These are phyloP conservation scores for Brachyhypopomus gauderio DNA, from an alignment of 2,113 vertebrate species.

Conservation along the genomic window DNA sequence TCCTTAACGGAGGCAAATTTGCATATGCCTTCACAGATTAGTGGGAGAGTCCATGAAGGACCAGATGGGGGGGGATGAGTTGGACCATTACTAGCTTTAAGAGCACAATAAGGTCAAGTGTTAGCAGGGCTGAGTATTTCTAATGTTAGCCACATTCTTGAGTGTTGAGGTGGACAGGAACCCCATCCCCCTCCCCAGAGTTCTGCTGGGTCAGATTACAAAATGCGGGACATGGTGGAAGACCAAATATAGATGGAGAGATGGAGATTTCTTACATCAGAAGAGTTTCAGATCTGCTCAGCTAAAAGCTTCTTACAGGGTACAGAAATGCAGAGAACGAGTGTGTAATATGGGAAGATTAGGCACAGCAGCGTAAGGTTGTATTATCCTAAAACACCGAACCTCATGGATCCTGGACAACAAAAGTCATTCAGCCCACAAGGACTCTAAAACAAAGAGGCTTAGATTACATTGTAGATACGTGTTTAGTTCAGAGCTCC, in stretches of 20 bases:
- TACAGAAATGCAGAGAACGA: no score
- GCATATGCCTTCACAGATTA: not conserved
- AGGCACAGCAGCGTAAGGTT: no score
- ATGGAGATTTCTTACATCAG: conserved; percentile 7
- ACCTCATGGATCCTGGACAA: no score
- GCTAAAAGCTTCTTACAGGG: no score
- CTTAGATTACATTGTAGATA: no score
- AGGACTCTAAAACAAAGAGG: no score
- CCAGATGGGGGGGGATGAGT: no score
- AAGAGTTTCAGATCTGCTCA: not conserved
- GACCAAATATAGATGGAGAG: conserved; percentile 7
- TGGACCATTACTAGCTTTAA: not conserved
- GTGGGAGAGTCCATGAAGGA: not conserved
- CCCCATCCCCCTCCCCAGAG: not conserved
- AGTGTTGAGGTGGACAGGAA: conserved; percentile 11
- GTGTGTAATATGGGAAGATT: no score
- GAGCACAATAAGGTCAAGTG: not conserved
- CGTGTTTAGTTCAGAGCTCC: no score
- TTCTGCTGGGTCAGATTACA: conserved; percentile 12
- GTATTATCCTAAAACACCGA: no score
- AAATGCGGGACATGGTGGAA: not conserved
- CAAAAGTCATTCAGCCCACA: no score
- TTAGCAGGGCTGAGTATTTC: not conserved
- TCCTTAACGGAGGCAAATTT: not conserved
- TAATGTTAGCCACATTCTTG: conserved; percentile 42